Conservation (phyloP, 2,113 vertebrate species). For the Triplophysa dalaica region DNA sequence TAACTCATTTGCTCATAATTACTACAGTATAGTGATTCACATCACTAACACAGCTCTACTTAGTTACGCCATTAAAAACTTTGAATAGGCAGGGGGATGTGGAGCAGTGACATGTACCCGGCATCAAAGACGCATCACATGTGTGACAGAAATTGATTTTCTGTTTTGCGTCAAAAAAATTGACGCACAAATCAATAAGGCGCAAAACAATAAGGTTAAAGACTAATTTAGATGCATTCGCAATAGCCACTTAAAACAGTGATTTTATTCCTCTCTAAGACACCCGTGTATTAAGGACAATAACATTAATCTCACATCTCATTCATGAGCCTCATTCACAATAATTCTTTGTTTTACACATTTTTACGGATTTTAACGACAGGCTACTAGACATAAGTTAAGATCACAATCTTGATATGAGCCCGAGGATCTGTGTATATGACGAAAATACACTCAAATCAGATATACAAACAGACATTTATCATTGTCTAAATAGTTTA, state of each 20-base stretch:
- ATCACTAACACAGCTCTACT: neutral
- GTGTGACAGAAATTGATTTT: neutral
- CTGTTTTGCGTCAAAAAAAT: neutral
- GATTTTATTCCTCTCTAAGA: neutral
- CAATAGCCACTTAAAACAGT: neutral
- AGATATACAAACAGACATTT: neutral
- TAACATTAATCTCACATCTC: too few species aligned
- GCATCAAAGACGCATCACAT: neutral
- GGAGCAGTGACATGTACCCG: neutral
- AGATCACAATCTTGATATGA: neutral
- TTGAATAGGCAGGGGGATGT: neutral
- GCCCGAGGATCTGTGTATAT: neutral
- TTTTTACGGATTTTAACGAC: neutral
- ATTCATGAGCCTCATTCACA: too few species aligned
- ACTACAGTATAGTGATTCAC: neutral
- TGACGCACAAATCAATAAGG: too few species aligned
- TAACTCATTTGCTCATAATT: constrained; percentile 41
- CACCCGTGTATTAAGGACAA: too few species aligned
- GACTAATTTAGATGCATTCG: neutral
- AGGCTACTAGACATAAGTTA: neutral
- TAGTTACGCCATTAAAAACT: neutral
- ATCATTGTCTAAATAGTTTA: neutral
- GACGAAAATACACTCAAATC: neutral
- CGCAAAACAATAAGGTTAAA: neutral
- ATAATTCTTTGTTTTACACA: neutral